Evolutionary conservation across 2,888 invertebrate genomes (phyloP).

Genomic region (Furcula furcula): DNA sequence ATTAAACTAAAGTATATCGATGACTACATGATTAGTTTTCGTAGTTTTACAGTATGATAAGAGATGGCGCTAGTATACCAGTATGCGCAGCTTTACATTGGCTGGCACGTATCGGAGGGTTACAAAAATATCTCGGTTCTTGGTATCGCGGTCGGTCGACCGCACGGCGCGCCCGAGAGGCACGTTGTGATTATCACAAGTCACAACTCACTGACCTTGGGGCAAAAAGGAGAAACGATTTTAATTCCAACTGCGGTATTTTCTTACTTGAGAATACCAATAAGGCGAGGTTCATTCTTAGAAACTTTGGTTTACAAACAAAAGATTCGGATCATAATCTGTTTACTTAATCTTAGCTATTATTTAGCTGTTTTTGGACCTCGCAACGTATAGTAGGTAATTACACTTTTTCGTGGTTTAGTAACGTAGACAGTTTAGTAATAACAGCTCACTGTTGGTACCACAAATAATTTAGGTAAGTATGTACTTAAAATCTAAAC

Average conservation of each 20-base stretch:
- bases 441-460: too few relatives aligned
- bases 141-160: slow-evolving; percentile 45
- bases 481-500: too few relatives aligned
- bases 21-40: not conserved
- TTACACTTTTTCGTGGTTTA: too few relatives aligned
- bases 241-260: slow-evolving; percentile 61
- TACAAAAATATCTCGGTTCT: slow-evolving; percentile 60
- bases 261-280: slow-evolving; percentile 61
- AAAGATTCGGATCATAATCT: slow-evolving; percentile 21
- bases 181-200: slow-evolving; percentile 60
- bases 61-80: slow-evolving; percentile 54
- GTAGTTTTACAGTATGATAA: slow-evolving; percentile 23
- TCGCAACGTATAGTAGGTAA: too few relatives aligned
- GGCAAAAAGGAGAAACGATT: slow-evolving; percentile 72
- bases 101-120: slow-evolving; percentile 25
- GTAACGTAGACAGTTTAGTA: too few relatives aligned
- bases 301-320: slow-evolving; percentile 26
- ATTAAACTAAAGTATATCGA: too few relatives aligned
- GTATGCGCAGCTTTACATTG: too few relatives aligned
- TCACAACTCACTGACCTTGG: slow-evolving; percentile 74
- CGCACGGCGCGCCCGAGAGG: slow-evolving; percentile 35
- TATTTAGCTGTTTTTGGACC: too few relatives aligned
- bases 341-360: too few relatives aligned
- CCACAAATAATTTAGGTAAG: too few relatives aligned
- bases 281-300: slow-evolving; percentile 49